Evolutionary conservation across 2,888 invertebrate species (phyloP).

Genomic region (Papilio protenor): DNA sequence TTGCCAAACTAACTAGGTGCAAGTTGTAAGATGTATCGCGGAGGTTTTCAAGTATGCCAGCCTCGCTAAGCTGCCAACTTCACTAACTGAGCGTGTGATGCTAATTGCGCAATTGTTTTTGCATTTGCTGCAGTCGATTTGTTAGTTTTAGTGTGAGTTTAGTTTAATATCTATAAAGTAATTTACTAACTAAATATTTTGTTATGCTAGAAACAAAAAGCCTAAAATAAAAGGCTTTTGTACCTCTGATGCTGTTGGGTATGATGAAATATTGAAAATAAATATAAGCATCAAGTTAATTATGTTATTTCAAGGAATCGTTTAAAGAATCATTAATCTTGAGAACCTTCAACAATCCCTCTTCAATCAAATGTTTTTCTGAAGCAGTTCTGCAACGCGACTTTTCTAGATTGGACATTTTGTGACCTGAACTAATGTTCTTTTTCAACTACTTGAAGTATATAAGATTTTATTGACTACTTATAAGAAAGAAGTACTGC

Average conservation of each 20-base stretch:
- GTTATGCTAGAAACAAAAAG: background rate
- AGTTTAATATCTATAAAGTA: background rate
- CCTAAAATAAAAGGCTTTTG: background rate
- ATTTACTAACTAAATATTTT: background rate
- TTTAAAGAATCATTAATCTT: slow-evolving; percentile 5
- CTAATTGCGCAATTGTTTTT: slow-evolving; percentile 71
- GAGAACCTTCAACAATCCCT: slow-evolving; percentile 3
- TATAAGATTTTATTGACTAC: background rate
- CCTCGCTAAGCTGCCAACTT: slow-evolving; percentile 8
- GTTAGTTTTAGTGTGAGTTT: slow-evolving; percentile 20
- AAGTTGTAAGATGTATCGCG: slow-evolving; percentile 62
- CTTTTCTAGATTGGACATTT: slow-evolving; percentile 10
- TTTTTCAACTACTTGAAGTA: slow-evolving; percentile 6
- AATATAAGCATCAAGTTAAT: background rate
- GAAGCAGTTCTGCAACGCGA: background rate
- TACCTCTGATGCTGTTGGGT: too few species aligned
- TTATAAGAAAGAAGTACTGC: background rate
- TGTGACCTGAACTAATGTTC: slow-evolving; percentile 4
- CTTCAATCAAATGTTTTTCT: slow-evolving; percentile 21
- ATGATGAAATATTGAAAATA: background rate
- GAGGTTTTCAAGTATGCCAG: slow-evolving; percentile 50
- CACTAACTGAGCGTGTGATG: slow-evolving; percentile 66
- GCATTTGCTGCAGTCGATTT: slow-evolving; percentile 52
- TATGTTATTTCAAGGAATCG: background rate
- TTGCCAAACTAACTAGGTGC: slow-evolving; percentile 57